These are phyloP conservation scores for Ips typographus DNA, from an alignment of 1,140 invertebrate genomes.

Conservation along the genomic window DNA sequence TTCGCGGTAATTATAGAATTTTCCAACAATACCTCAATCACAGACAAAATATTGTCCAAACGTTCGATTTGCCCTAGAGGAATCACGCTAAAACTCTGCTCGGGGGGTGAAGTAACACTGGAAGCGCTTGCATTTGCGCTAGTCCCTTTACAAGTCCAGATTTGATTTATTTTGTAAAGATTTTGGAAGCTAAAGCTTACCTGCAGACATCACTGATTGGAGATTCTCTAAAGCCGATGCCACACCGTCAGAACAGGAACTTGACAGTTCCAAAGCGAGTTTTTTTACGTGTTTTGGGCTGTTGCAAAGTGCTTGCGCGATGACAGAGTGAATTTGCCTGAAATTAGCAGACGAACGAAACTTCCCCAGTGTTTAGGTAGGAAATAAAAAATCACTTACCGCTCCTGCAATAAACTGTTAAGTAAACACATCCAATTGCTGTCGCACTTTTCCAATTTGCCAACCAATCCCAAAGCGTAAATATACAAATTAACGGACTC, in stretches of 20 bases:
- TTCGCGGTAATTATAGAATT: too few species aligned
- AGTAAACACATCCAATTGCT: constrained; percentile 49
- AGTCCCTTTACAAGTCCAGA: too few species aligned
- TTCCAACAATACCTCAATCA: constrained; percentile 35
- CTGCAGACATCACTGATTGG: constrained; percentile 46
- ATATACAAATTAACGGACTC: constrained; percentile 50
- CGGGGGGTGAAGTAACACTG: too few species aligned
- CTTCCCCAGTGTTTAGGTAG: too few species aligned
- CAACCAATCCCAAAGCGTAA: constrained; percentile 53
- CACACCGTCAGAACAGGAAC: constrained; percentile 54
- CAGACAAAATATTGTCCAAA: constrained; percentile 40
- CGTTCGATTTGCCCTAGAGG: constrained; percentile 38
- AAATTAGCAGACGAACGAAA: constrained; percentile 1
- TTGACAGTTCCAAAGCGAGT: constrained; percentile 55
- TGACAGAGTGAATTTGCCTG: constrained; percentile 55
- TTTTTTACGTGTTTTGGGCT: constrained; percentile 54
- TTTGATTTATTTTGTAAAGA: too few species aligned
- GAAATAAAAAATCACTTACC: constrained; percentile 7
- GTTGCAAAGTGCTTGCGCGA: constrained; percentile 57
- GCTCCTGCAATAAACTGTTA: constrained; percentile 20
- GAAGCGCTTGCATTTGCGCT: too few species aligned
- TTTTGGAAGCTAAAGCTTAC: background rate
- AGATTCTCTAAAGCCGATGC: constrained; percentile 54
- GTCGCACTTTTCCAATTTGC: constrained; percentile 53
- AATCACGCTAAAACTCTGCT: constrained; percentile 9